These are phyloP conservation scores for Drosophila pruinosa DNA, from an alignment of 1,140 invertebrate species.

Conservation along the genomic window DNA sequence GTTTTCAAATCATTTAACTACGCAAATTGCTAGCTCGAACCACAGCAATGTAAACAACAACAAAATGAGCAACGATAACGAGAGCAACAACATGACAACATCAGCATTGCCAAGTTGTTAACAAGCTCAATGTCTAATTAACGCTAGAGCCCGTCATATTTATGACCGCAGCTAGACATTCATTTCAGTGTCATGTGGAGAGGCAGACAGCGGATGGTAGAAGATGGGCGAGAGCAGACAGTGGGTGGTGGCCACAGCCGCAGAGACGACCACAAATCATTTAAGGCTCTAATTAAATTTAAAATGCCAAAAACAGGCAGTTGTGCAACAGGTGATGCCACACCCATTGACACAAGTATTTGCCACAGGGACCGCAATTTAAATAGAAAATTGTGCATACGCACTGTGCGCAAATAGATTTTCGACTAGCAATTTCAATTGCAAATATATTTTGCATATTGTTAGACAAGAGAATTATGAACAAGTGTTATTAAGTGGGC, in stretches of 20 bases:
- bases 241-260: neutral
- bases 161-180: constrained; percentile 46
- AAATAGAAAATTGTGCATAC: constrained; percentile 10
- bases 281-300: constrained; percentile 60
- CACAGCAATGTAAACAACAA: neutral
- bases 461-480: constrained; percentile 3
- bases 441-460: neutral
- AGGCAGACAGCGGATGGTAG: constrained; percentile 1
- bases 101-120: neutral
- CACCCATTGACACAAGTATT: constrained; percentile 6
- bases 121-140: constrained; percentile 54
- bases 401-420: neutral
- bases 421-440: neutral
- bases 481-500: constrained; percentile 12
- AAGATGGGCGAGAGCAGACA: neutral
- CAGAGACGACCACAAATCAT: constrained; percentile 57
- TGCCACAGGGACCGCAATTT: constrained; percentile 2
- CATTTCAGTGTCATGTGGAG: constrained; percentile 22
- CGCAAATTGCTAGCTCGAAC: neutral
- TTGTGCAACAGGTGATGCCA: constrained; percentile 52
- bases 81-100: neutral
- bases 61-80: neutral
- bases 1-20: neutral
- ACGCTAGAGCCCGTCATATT: constrained; percentile 39
- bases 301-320: constrained; percentile 9